Conservation (phyloP, 1,140 invertebrate genomes). For the Adelges cooleyi region DNA sequence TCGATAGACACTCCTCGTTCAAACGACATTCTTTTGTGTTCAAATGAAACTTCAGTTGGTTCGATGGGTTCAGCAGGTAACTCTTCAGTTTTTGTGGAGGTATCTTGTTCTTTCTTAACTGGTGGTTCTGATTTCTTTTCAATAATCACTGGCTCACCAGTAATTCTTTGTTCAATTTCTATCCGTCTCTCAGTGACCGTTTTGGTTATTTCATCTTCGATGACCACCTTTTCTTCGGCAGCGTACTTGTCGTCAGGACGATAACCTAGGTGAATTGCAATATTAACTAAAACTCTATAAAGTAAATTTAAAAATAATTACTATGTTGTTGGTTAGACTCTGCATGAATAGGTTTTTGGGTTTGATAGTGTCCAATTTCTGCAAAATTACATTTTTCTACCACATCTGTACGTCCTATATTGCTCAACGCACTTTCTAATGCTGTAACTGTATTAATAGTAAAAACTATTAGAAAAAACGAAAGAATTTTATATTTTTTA, state of each 20-base stretch:
- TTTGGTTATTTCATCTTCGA: conserved; percentile 43
- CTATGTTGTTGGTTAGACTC: neutral
- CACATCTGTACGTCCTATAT: conserved; percentile 49
- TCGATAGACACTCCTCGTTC: conserved; percentile 32
- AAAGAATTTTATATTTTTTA: conserved; percentile 1
- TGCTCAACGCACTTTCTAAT: conserved; percentile 47
- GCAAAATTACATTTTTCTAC: conserved; percentile 48
- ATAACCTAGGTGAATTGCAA: neutral
- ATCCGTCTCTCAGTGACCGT: conserved; percentile 54
- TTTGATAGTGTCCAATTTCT: neutral
- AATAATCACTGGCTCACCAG: conserved; percentile 36
- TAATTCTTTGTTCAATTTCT: conserved; percentile 56
- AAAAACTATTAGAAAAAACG: conserved; percentile 14
- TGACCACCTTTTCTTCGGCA: conserved; percentile 37
- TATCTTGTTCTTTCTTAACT: conserved; percentile 29
- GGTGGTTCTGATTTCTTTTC: conserved; percentile 31
- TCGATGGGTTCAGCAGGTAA: neutral
- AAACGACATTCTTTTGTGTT: conserved; percentile 34
- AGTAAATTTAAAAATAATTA: too few relatives aligned
- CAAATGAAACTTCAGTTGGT: conserved; percentile 31
- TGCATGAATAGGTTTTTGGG: conserved; percentile 34
- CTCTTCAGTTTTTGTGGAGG: neutral
- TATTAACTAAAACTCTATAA: too few relatives aligned
- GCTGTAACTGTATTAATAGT: conserved; percentile 45
- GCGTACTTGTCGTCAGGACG: conserved; percentile 36